Conservation (phyloP, 1,140 invertebrate species). For the Littorina saxatilis region DNA sequence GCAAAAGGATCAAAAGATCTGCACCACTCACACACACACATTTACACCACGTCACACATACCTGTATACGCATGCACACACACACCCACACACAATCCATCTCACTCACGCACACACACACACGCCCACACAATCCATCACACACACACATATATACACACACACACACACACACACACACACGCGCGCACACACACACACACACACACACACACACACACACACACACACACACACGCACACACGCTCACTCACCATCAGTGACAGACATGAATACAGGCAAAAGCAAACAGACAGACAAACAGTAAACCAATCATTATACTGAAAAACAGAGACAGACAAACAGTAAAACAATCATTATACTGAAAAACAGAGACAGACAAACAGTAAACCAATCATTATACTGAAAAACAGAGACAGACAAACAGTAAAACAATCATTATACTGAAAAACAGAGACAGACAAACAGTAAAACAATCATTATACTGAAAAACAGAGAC, state of each 20-base stretch:
- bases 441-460: too few relatives aligned
- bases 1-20: not conserved
- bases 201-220: constrained; percentile 12
- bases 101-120: not conserved
- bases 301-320: not conserved
- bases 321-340: not conserved
- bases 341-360: not conserved
- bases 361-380: too few relatives aligned
- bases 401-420: too few relatives aligned
- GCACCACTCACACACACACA: constrained; percentile 1
- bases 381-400: too few relatives aligned
- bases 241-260: not conserved
- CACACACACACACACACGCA: constrained; percentile 15
- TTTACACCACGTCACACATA: not conserved
- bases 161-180: constrained; percentile 17
- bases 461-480: too few relatives aligned
- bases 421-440: too few relatives aligned
- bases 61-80: not conserved
- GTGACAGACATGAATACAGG: not conserved
- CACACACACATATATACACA: constrained; percentile 5
- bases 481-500: too few relatives aligned
- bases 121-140: not conserved
- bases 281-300: not conserved
- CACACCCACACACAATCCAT: not conserved
- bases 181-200: not conserved